Base-by-base conservation (phyloP, 2,113 vertebrate genomes). In the Enhydra lutris region DNA sequence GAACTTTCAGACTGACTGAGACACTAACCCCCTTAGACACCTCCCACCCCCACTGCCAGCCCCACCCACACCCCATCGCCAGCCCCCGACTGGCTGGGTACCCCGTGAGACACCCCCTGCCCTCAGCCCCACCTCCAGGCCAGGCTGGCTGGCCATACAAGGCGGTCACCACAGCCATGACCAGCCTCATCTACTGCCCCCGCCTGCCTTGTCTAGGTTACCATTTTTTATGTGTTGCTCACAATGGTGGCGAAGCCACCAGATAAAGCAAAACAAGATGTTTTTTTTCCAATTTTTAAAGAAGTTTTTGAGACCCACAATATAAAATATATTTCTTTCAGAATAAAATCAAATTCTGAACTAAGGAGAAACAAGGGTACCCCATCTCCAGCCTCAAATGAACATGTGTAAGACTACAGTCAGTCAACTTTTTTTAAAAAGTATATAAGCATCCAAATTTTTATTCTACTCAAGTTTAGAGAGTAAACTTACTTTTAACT, bases 401-500 rank as follows among this genome's bases (percentile, higher is more conserved):
- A 95, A 84, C 69, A 80, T 20, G 42, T 90, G 73, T 42, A 95
- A 95, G 87, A 96, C 39, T 88, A 95, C 5, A 80, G 36, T 79
- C 9, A 95, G 93, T n/a, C 73, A 34, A 76, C 52, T 90, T 13
- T 61, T 67, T 67, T 90, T 69, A 0, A 31, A 47, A 95, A 84
- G 83, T 65, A 76, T 24, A 47, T 39, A 4, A 67, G 42, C 23
- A 1, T 96, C 67, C 26, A 95, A 42, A 13, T 65, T 94, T 94
- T 83, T n/a, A 82, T 79, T 71, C 67, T 10, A 83, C 78, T 74
- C 9, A 96, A 15, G 21, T 31, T 80, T 1, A 93, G 69, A 94
- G 34, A 97, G 14, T 92, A 95, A 96, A 98, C 98, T 91, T 98
- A 99, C 99, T 99, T 99, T 99, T 99, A 92, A 99, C 98, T 97